These are phyloP conservation scores for Arrhopalites spinosus DNA, from an alignment of 2,888 invertebrate genomes.

Conservation along the genomic window DNA sequence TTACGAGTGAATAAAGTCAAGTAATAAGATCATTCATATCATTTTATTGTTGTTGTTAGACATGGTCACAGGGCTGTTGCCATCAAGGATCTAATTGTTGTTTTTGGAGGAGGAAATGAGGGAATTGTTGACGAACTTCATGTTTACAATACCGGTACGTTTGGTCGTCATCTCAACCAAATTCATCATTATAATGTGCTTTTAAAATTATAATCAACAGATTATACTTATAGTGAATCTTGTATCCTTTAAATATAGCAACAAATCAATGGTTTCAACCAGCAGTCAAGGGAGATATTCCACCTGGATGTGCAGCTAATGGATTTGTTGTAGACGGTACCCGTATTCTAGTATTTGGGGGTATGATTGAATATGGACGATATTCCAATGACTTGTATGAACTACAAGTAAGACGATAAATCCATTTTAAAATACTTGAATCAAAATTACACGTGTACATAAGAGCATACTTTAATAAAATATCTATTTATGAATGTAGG, in stretches of 20 bases:
- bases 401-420: slow-evolving; percentile 74
- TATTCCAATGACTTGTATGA: slow-evolving; percentile 98
- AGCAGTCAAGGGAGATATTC: slow-evolving; percentile 94
- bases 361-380: slow-evolving; percentile 99
- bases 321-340: slow-evolving; percentile 98
- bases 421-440: no score
- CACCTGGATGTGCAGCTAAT: slow-evolving; percentile 98
- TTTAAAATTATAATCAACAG: no score
- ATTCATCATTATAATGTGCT: no score
- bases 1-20: no score
- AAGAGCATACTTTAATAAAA: no score
- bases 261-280: slow-evolving; percentile 99
- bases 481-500: slow-evolving; percentile 62
- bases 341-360: slow-evolving; percentile 94
- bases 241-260: slow-evolving; percentile 64
- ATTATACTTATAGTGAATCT: no score
- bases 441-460: no score
- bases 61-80: slow-evolving; percentile 99
- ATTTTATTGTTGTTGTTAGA: no score
- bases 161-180: not conserved
- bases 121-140: slow-evolving; percentile 99
- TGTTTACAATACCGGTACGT: slow-evolving; percentile 98
- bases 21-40: no score
- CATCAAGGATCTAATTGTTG: slow-evolving; percentile 94
- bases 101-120: slow-evolving; percentile 99